Evolutionary conservation across 2,113 vertebrate species (phyloP), one percentile per base, ranked within the genome.

Genomic region (Acanthochromis polyacanthus): DNA sequence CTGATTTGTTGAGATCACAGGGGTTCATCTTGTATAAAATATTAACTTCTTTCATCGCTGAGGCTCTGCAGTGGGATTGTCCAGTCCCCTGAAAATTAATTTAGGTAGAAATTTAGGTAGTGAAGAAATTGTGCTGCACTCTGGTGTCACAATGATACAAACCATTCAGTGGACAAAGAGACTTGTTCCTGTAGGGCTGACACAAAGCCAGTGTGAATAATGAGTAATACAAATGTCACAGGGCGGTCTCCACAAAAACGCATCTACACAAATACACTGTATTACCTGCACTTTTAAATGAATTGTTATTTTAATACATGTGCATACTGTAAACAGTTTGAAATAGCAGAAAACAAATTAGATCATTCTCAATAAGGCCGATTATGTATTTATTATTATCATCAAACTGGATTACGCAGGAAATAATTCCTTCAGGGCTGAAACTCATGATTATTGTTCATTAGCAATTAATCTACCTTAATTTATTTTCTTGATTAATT

Each of bases 151-250:
- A 80, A 68, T 66, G 60, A 71, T 63, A 45, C 59, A 46, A 85
- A 52, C 55, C 76, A 57, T 78, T 88, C 79, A 53, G 74, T 81
- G 80, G 73, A 51, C 64, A 50, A 81, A 71, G 60, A 60, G 40
- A 19, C 68, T 56, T 23, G 32, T 23, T 53, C 9, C 86, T 84
- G 71, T 22, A 48, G 81, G 77, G 57, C 64, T 73, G 23, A 55
- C 23, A 67, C 63, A 43, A 82, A 84, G 76, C 74, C 56, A 52
- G 60, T 72, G 57, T 83, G 79, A 89, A 81, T 63, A 80, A 81
- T 85, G 71, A 85, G 61, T 67, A 55, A 73, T 38, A 77, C 1
- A 82, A 85, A 87, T 75, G 62, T 75, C 75, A 76, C 32, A 64
- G 25, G 32, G 60, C 55, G 48, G 71, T 36, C 51, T 70, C 17